These are phyloP conservation scores for Montipora efflorescens DNA, from an alignment of 64 coral and sea anemone genomes.

Conservation along the genomic window DNA sequence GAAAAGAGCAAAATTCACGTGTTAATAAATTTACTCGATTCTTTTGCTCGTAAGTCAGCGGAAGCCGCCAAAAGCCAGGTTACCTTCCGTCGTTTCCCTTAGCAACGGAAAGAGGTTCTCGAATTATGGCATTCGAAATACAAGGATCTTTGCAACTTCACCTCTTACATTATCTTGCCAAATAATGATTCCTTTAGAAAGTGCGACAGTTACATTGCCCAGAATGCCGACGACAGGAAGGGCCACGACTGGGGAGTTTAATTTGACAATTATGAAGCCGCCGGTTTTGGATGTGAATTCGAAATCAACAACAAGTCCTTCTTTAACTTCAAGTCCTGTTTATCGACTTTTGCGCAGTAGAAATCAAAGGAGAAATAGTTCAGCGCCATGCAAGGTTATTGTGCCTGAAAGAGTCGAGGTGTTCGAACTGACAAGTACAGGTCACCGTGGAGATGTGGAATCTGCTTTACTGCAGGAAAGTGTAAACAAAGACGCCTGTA, in stretches of 20 bases:
- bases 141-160: background rate
- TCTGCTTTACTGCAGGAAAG: background rate
- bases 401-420: slow-evolving; percentile 40
- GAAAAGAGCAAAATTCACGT: background rate
- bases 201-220: slow-evolving; percentile 61
- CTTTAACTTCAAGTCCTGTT: slow-evolving; percentile 29
- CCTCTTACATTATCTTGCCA: background rate
- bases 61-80: slow-evolving; percentile 12
- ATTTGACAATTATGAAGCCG: slow-evolving; percentile 78
- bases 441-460: background rate
- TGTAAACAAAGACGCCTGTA: background rate
- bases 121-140: background rate
- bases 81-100: background rate
- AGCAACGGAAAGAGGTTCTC: slow-evolving; percentile 4
- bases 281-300: slow-evolving; percentile 35
- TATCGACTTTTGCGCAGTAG: slow-evolving; percentile 68
- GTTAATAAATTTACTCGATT: background rate
- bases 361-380: slow-evolving; percentile 64
- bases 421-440: background rate
- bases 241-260: slow-evolving; percentile 24
- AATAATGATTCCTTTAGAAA: slow-evolving; percentile 80
- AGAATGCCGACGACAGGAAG: slow-evolving; percentile 26
- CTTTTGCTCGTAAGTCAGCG: background rate
- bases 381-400: slow-evolving; percentile 24
- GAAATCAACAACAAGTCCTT: slow-evolving; percentile 17